phyloP scores from a whole-genome alignment of 2,888 invertebrate species.

The Amblyjoppa fuscipennis region DNA sequence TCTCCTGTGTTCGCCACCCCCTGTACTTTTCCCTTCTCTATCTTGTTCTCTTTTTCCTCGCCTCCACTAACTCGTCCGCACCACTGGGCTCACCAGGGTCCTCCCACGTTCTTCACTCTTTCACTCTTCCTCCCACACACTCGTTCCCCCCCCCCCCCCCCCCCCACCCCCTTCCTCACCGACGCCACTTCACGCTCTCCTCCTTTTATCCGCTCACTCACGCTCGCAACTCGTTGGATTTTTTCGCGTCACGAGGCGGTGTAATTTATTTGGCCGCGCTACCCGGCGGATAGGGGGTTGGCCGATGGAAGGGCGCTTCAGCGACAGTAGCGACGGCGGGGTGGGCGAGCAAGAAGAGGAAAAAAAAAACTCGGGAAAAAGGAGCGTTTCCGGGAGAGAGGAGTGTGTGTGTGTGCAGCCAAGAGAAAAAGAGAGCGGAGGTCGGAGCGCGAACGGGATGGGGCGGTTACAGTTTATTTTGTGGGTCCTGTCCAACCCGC shows the following conservation, averaged over 20 bases:
- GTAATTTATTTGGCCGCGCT: constrained; percentile 83
- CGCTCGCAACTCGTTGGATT: constrained; percentile 81
- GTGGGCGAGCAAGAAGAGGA: constrained; percentile 44
- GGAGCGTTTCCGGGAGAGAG: constrained; percentile 26
- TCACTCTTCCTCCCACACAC: constrained; percentile 42
- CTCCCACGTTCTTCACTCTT: constrained; percentile 61
- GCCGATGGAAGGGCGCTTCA: not conserved
- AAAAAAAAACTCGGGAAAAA: constrained; percentile 7
- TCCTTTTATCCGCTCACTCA: constrained; percentile 65
- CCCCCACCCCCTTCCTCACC: constrained; percentile 20
- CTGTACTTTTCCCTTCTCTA: constrained; percentile 23
- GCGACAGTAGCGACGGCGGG: constrained; percentile 57
- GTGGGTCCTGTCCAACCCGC: constrained; percentile 80
- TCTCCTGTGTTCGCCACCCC: constrained; percentile 35
- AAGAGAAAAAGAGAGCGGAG: constrained; percentile 24
- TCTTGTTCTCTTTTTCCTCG: constrained; percentile 45
- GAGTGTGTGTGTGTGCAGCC: constrained; percentile 22
- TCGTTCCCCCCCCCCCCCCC: not conserved
- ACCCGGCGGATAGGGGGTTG: constrained; percentile 53
- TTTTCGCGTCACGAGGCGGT: constrained; percentile 84
- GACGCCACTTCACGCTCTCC: constrained; percentile 59
- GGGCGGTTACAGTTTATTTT: constrained; percentile 83
- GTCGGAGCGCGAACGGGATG: constrained; percentile 66
- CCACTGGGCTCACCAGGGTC: constrained; percentile 70
- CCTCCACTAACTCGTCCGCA: constrained; percentile 68